Conservation (phyloP, 2,797 vertebrate genomes). For the Nyctalus aviator region DNA sequence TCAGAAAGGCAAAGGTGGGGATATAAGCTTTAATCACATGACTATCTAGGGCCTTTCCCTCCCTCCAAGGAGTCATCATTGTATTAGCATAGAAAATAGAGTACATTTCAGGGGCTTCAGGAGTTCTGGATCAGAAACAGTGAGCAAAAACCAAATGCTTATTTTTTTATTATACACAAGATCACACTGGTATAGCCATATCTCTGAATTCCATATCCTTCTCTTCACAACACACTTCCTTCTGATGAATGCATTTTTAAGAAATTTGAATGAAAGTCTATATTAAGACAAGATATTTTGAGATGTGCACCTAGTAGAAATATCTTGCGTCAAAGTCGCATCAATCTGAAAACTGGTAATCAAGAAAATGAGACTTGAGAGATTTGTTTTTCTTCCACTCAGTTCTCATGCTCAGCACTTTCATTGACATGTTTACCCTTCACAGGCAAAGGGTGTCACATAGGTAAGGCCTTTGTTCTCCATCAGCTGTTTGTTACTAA, state of each 20-base stretch:
- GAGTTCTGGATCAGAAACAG: background rate
- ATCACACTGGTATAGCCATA: background rate
- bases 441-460: conserved; percentile 19
- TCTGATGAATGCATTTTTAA: conserved; percentile 69
- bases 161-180: conserved; percentile 2
- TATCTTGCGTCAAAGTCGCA: conserved; percentile 67
- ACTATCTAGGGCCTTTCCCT: background rate
- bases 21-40: background rate
- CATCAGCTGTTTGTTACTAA: conserved; percentile 39
- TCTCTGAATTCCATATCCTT: conserved; percentile 45
- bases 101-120: background rate
- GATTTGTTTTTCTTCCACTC: conserved; percentile 58
- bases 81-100: background rate
- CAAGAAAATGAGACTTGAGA: conserved; percentile 73
- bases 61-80: background rate
- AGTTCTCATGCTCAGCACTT: conserved; percentile 54
- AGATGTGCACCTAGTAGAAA: conserved; percentile 72
- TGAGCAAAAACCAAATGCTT: background rate
- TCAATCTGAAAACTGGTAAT: conserved; percentile 73
- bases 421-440: conserved; percentile 55
- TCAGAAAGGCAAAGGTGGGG: background rate
- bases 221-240: conserved; percentile 64
- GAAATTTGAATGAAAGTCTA: conserved; percentile 72
- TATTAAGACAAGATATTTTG: conserved; percentile 76
- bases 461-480: conserved; percentile 52